Conservation (phyloP, 2,113 vertebrate genomes). For the Cinclus mexicanus region DNA sequence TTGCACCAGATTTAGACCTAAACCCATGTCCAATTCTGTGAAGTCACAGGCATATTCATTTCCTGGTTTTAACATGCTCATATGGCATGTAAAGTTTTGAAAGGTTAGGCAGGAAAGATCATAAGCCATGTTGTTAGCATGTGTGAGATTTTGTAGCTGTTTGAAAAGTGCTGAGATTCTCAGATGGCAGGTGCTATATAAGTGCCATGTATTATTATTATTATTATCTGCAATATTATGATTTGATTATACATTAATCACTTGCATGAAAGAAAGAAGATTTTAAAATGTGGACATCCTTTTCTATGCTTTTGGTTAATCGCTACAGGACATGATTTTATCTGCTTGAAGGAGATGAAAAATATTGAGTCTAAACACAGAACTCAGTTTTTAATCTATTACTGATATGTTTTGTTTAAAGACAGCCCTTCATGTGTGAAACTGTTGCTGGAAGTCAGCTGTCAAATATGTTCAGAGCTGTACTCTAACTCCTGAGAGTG, state of each 20-base stretch:
- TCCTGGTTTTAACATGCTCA: slow-evolving; percentile 67
- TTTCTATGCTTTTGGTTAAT: not conserved
- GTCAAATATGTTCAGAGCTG: not conserved
- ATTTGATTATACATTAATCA: not conserved
- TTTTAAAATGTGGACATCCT: not conserved
- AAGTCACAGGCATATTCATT: slow-evolving; percentile 65
- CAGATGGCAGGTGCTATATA: slow-evolving; percentile 41
- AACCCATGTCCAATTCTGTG: slow-evolving; percentile 52
- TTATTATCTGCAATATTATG: not conserved
- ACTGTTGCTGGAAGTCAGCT: not conserved
- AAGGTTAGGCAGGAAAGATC: slow-evolving; percentile 56
- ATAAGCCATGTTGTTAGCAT: slow-evolving; percentile 65
- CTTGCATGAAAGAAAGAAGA: not conserved
- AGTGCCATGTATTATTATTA: slow-evolving; percentile 46
- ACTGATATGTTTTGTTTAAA: not conserved
- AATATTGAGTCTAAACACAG: not conserved
- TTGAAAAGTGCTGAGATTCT: slow-evolving; percentile 49
- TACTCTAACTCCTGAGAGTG: not conserved
- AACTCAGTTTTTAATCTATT: not conserved
- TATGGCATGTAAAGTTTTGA: slow-evolving; percentile 67
- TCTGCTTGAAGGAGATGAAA: not conserved
- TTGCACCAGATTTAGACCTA: slow-evolving; percentile 62
- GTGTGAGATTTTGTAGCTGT: slow-evolving; percentile 47
- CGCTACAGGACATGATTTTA: not conserved
- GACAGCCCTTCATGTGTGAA: not conserved